Conservation (phyloP, 2,888 invertebrate genomes). For the Scaptomyza cyrtandrae region DNA sequence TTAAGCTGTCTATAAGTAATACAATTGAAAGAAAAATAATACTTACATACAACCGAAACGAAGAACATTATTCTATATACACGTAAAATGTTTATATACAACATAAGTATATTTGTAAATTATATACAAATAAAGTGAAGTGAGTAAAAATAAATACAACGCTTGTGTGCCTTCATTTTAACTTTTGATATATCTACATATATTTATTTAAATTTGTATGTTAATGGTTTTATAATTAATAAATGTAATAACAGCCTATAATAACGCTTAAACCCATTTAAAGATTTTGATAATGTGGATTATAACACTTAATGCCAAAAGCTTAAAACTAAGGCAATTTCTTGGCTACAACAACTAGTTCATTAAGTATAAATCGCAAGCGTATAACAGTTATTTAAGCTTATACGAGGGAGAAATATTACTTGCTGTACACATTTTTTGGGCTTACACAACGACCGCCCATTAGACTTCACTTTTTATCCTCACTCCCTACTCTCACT, state of each 20-base stretch:
- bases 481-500: conserved; percentile 43
- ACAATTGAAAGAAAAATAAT: not conserved
- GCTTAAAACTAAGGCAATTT: conserved; percentile 68
- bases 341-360: conserved; percentile 42
- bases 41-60: not conserved
- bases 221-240: conserved; percentile 24
- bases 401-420: conserved; percentile 58
- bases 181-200: conserved; percentile 11
- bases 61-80: not conserved
- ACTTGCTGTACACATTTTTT: conserved; percentile 54
- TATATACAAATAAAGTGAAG: conserved; percentile 37
- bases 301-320: conserved; percentile 55
- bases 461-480: too few relatives aligned
- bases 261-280: conserved; percentile 67
- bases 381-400: conserved; percentile 60
- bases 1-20: not conserved
- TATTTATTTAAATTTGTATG: conserved; percentile 11
- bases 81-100: conserved; percentile 14
- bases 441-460: not conserved
- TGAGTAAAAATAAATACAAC: not conserved
- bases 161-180: conserved; percentile 19
- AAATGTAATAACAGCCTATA: conserved; percentile 58
- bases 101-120: conserved; percentile 4
- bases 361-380: conserved; percentile 34
- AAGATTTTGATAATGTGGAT: conserved; percentile 12